These are phyloP conservation scores for Macrophya alboannulata DNA, from an alignment of 2,888 invertebrate species.

Conservation along the genomic window DNA sequence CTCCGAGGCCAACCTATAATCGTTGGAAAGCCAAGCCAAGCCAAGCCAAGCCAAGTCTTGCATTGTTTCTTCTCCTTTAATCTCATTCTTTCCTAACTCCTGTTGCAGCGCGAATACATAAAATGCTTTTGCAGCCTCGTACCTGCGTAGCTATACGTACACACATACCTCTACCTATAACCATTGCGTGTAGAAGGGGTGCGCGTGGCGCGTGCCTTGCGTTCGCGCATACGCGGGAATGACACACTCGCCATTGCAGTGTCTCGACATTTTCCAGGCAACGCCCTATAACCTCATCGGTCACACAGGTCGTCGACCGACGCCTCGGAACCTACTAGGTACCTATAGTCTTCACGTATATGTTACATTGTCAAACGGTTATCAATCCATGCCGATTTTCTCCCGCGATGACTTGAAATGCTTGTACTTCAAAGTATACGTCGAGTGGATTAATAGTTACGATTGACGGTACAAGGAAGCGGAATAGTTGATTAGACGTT, in stretches of 20 bases:
- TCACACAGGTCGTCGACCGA: slow-evolving; percentile 46
- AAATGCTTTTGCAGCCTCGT: slow-evolving; percentile 8
- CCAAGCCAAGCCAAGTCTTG: slow-evolving; percentile 3
- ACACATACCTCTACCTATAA: neutral
- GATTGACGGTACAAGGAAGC: neutral
- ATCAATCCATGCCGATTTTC: neutral
- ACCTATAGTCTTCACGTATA: neutral
- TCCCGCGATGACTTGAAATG: neutral
- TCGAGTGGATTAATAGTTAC: neutral
- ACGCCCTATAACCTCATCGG: slow-evolving; percentile 50
- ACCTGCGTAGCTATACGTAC: neutral
- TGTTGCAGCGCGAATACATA: slow-evolving; percentile 1
- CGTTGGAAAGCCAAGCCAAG: slow-evolving; percentile 11
- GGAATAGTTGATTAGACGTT: neutral
- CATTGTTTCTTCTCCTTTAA: slow-evolving; percentile 14
- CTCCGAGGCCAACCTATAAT: slow-evolving; percentile 21
- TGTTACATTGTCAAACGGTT: neutral
- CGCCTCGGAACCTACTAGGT: neutral
- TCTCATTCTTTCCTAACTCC: neutral
- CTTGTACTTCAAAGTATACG: neutral
- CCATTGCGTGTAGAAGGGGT: slow-evolving; percentile 24
- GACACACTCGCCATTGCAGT: slow-evolving; percentile 54
- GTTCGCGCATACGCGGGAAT: slow-evolving; percentile 38
- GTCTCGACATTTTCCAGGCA: slow-evolving; percentile 48
- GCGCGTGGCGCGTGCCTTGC: slow-evolving; percentile 44